A percentile compares a stretch with the other conserved stretches of the same genome.
Evolutionary conservation across 2,113 vertebrate genomes (phyloP).

Genomic region (Myrmecobius fasciatus): DNA sequence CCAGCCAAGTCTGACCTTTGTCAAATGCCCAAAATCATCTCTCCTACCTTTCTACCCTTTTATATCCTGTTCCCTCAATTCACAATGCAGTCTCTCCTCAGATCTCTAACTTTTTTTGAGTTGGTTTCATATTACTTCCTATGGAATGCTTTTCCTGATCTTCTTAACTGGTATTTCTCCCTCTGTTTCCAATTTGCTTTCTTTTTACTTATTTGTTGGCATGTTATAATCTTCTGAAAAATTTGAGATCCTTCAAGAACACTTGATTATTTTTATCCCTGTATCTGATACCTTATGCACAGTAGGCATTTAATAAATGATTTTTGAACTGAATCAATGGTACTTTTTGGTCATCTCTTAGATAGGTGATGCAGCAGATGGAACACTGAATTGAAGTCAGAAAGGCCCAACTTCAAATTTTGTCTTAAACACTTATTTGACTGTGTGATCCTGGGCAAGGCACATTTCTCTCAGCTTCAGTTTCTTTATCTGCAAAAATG

Average conservation of each 20-base stretch:
- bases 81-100: background rate
- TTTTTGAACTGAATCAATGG: background rate
- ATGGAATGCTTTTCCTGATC: background rate
- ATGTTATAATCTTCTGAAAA: background rate
- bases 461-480: background rate
- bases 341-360: background rate
- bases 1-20: background rate
- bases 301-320: background rate
- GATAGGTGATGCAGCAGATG: background rate
- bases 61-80: background rate
- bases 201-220: background rate
- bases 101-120: background rate
- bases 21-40: background rate
- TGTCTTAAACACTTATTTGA: background rate
- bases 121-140: background rate
- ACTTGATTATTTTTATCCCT: background rate
- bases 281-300: background rate
- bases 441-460: background rate
- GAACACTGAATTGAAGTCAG: background rate
- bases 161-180: background rate
- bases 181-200: background rate
- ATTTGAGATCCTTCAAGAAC: background rate
- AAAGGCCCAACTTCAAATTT: background rate
- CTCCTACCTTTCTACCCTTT: background rate
- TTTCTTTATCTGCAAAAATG: slow-evolving; percentile 2